phyloP scores from a whole-genome alignment of 2,888 invertebrate species.

The Brenthis daphne region DNA sequence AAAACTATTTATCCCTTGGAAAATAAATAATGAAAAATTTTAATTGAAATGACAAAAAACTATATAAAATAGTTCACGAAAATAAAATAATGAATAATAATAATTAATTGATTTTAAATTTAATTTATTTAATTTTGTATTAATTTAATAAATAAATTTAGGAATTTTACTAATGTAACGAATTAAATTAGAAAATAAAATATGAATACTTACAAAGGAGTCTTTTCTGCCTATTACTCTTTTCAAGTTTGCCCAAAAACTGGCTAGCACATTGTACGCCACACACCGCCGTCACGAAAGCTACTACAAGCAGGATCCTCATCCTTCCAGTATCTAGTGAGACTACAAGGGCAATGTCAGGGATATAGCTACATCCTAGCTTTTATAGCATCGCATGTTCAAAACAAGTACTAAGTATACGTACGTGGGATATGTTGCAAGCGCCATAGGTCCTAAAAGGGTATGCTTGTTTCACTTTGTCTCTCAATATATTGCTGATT shows the following conservation, averaged over 20 bases:
- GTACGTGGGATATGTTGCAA: constrained; percentile 75
- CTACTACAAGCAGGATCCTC: constrained; percentile 53
- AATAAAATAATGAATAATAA: too few relatives aligned
- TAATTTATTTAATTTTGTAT: too few relatives aligned
- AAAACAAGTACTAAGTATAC: constrained; percentile 64
- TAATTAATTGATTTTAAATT: too few relatives aligned
- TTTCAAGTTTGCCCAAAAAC: constrained; percentile 38
- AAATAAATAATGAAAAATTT: too few relatives aligned
- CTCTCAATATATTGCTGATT: constrained; percentile 28
- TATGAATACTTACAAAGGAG: constrained; percentile 60
- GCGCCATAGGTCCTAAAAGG: constrained; percentile 70
- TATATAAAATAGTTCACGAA: too few relatives aligned
- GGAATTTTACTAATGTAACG: neutral
- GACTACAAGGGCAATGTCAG: constrained; percentile 72
- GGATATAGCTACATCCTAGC: constrained; percentile 68
- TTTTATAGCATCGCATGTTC: constrained; percentile 69
- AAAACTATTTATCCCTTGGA: too few relatives aligned
- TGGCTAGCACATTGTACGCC: constrained; percentile 38
- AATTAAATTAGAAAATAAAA: constrained; percentile 7
- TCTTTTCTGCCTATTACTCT: constrained; percentile 55
- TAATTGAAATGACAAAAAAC: too few relatives aligned
- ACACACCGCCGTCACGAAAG: constrained; percentile 46
- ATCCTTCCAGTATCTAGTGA: constrained; percentile 52
- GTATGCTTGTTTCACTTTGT: constrained; percentile 58
- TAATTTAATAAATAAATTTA: too few relatives aligned